Conservation (phyloP, 1,140 invertebrate genomes). For the Bombus breviceps region DNA sequence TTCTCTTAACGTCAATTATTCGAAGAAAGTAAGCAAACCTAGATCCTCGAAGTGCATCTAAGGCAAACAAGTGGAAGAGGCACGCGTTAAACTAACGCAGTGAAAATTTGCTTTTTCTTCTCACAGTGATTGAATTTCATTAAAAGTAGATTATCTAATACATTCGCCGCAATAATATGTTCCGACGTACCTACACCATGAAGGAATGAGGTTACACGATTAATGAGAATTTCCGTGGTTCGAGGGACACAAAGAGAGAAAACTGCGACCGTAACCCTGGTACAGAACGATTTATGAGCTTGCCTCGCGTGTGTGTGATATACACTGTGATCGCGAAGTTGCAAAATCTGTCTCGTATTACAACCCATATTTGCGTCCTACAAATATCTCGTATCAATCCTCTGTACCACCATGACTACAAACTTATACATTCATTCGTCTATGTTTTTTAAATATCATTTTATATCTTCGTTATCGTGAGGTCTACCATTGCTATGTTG, state of each 20-base stretch:
- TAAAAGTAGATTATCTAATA: constrained; percentile 44
- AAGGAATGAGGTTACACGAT: constrained; percentile 62
- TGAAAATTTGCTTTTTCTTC: constrained; percentile 26
- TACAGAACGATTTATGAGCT: constrained; percentile 58
- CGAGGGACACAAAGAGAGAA: constrained; percentile 60
- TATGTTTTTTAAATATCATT: too few relatives aligned
- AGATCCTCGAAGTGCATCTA: not conserved
- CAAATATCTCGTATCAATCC: not conserved
- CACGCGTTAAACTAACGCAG: constrained; percentile 1
- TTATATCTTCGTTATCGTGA: too few relatives aligned
- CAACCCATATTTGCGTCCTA: not conserved
- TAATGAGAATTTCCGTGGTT: constrained; percentile 71
- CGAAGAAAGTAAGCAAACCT: not conserved
- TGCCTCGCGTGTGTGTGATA: constrained; percentile 10
- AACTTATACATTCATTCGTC: not conserved
- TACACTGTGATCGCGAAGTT: constrained; percentile 38
- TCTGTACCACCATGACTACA: not conserved
- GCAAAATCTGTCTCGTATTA: not conserved
- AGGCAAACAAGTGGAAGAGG: not conserved
- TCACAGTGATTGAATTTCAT: constrained; percentile 27
- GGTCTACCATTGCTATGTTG: too few relatives aligned
- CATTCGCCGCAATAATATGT: constrained; percentile 19
- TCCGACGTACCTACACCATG: not conserved
- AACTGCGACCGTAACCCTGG: constrained; percentile 65
- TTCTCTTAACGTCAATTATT: not conserved